Evolutionary conservation across 1,140 invertebrate species (phyloP).

Genomic region (Conus ventricosus): DNA sequence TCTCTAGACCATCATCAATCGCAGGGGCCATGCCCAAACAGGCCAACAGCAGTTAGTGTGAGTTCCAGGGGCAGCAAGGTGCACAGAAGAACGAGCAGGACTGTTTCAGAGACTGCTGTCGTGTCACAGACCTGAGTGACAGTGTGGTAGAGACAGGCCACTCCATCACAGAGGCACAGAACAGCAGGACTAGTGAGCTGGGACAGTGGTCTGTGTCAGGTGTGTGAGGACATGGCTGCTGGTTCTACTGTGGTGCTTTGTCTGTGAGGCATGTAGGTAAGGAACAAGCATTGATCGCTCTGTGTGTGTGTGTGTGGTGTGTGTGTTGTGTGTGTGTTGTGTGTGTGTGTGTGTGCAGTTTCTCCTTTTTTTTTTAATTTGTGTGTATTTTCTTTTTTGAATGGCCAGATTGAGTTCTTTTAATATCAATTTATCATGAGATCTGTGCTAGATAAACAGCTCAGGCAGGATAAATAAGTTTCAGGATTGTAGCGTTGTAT

Average conservation of each 20-base stretch:
- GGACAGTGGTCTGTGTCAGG: slow-evolving; percentile 61
- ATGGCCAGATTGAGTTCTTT: no score
- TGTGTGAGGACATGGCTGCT: slow-evolving; percentile 72
- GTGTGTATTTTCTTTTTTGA: not conserved
- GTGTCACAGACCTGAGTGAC: not conserved
- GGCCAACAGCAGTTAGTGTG: not conserved
- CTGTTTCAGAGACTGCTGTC: not conserved
- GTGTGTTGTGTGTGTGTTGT: no score
- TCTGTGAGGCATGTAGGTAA: slow-evolving; percentile 76
- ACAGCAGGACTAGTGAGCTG: not conserved
- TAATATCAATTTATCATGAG: no score
- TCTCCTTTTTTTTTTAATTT: not conserved
- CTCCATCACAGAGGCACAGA: not conserved
- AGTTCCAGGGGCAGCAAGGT: not conserved
- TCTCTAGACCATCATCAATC: not conserved
- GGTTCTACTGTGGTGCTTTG: slow-evolving; percentile 75
- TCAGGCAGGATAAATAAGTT: no score
- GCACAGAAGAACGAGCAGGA: not conserved
- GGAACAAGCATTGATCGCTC: not conserved
- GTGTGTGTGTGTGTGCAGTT: no score
- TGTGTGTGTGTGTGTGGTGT: no score
- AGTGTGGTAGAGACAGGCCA: no score
- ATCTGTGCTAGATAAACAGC: no score
- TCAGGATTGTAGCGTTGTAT: no score
- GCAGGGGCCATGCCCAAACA: not conserved